Evolutionary conservation across 92 coral and sea anemone species (phyloP), one percentile per base, ranked within the genome.

Genomic region (Siderastrea radians): DNA sequence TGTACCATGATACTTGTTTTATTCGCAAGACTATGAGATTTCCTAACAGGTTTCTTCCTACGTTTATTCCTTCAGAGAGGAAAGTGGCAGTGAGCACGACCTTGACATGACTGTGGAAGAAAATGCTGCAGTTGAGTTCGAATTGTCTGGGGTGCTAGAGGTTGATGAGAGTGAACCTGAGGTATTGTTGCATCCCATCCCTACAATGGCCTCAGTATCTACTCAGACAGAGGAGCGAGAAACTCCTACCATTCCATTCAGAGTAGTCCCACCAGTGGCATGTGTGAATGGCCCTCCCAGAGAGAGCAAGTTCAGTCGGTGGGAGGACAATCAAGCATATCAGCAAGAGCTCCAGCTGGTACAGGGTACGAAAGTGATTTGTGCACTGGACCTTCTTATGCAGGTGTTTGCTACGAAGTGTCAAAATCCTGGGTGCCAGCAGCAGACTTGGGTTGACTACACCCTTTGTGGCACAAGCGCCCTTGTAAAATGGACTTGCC

Each of bases 81-180:
- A 75, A 60, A 75, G 80, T 11, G 80, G 48, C 43, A n/a, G 62
- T 52, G 80, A 75, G n/a, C 7, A 60, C 43, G 80, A 75, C 11
- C n/a, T 58, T 46, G 62, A 75, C 61, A 75, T 75, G 65, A 75
- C 80, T 16, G 60, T 47, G 65, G 80, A 75, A 75, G 80, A 75
- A 5, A 50, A 75, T 38, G 62, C 61, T 52, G 80, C 62, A 12
- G 43, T 45, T 17, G 62, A 75, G 15, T 75, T 75, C 5, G 80
- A 75, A 68, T 6, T 68, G 11, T 68, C 74, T 68, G 74, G 74
- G 51, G 51, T 68, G 74, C 8, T 55, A 57, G 83, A 78, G 74
- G 3, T 43, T 74, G 83, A 78, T 9, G 68, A 64, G n/a, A 38
- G 48, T n/a, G 74, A 68, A 49, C 68, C 44, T 9, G 38, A 16